phyloP scores from a whole-genome alignment of 2,888 invertebrate species.

The Leptura quadrifasciata region DNA sequence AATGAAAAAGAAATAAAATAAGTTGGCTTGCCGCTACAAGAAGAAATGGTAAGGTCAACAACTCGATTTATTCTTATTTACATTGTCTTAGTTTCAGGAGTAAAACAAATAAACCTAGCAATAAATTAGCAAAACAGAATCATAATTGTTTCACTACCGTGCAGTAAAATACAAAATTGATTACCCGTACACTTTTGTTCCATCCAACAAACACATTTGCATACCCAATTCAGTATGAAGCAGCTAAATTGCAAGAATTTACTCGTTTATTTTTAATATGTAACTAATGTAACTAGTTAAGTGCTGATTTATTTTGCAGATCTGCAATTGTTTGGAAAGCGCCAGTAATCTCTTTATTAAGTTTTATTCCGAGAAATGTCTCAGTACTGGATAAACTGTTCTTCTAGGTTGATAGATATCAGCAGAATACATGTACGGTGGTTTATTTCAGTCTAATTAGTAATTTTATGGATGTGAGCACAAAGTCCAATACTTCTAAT shows the following conservation, averaged over 20 bases:
- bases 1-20: no score
- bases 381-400: background rate
- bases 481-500: no score
- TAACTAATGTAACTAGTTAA: conserved; percentile 2
- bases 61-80: no score
- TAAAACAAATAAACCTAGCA: background rate
- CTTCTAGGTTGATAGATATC: background rate
- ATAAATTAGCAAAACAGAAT: background rate
- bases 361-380: background rate
- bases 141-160: background rate
- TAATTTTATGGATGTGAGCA: no score
- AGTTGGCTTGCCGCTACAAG: no score
- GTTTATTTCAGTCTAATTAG: no score
- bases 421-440: no score
- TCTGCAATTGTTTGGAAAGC: background rate
- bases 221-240: background rate
- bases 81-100: background rate
- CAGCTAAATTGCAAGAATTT: background rate
- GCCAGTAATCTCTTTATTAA: background rate
- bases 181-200: background rate
- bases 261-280: conserved; percentile 5
- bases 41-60: no score
- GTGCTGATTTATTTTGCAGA: background rate
- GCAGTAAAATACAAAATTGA: background rate
- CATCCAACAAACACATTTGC: background rate